Evolutionary conservation across 2,888 invertebrate genomes (phyloP), one percentile per base, ranked within the genome.

Genomic region (Bombylius major): DNA sequence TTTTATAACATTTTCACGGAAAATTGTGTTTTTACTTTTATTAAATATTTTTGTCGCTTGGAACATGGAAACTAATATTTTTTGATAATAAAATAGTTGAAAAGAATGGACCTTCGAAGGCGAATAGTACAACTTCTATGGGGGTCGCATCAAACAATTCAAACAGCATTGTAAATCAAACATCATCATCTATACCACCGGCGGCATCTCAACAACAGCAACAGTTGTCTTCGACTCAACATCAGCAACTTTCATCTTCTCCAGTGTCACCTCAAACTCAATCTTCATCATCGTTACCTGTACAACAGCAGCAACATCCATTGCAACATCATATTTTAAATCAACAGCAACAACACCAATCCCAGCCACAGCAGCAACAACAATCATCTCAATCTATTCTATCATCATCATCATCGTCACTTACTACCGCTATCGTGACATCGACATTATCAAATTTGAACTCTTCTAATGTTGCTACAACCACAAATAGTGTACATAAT

Each of bases 71-170:
- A 23, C 23, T 23, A 23, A 23, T 39, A 39, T 39, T 39, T 39
- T 39, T 39, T 39, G 11, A 49, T 6, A 57, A 56, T 55, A 57
- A 56, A 58, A 68, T 67, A 68, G 60, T 69, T 67, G 73, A 73
- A 62, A 73, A 73, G 58, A 73, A 72, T 65, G 72, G 72, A 60
- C 67, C 72, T 62, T 67, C 76, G 67, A 57, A 70, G 69, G 53
- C 55, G 31, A 61, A 59, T 54, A 60, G 47, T 51, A 59, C 68
- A 65, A 63, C 67, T 66, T 56, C 65, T 71, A 59, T 65, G 62
- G 57, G 63, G 62, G 56, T 58, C 57, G 50, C 66, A 67, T 61
- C 67, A 63, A 56, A 69, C 67, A 60, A 63, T 66, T 69, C 66
- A 65, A 67, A 66, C 60, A 67, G 62, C 54, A 58, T 64, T 63